A percentile compares a stretch with the other conserved stretches of the same genome.
These are phyloP conservation scores for Leptinotarsa haldemani DNA, from an alignment of 2,888 invertebrate species.

Conservation along the genomic window DNA sequence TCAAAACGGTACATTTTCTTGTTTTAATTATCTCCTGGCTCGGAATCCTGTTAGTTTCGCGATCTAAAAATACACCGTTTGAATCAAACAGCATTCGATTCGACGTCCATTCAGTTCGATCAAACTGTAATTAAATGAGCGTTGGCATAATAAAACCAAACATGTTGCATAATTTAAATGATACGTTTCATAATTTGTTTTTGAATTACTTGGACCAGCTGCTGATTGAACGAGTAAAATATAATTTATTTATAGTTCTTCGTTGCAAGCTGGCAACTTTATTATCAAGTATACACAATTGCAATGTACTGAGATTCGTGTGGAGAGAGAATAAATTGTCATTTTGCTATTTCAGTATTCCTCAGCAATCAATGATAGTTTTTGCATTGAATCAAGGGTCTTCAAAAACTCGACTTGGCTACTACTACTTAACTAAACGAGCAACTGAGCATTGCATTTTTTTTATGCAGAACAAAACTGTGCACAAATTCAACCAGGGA, in stretches of 20 bases:
- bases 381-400: no score
- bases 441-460: no score
- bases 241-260: slow-evolving; percentile 11
- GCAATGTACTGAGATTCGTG: background rate
- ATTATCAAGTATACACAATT: background rate
- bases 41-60: background rate
- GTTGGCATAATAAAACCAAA: background rate
- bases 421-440: no score
- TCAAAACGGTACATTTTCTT: background rate
- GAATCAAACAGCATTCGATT: background rate
- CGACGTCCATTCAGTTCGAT: background rate
- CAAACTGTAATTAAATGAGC: background rate
- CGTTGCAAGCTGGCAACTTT: background rate
- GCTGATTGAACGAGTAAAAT: background rate
- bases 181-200: background rate
- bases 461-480: no score
- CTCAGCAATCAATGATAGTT: no score
- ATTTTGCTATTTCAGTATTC: no score
- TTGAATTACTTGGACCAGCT: slow-evolving; percentile 1
- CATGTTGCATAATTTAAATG: background rate
- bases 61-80: background rate
- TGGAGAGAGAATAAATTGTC: background rate
- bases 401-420: no score
- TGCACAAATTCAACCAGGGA: no score
- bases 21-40: slow-evolving; percentile 16